Evolutionary conservation across 2,888 invertebrate species (phyloP).

Genomic region (Drosophila rubida): DNA sequence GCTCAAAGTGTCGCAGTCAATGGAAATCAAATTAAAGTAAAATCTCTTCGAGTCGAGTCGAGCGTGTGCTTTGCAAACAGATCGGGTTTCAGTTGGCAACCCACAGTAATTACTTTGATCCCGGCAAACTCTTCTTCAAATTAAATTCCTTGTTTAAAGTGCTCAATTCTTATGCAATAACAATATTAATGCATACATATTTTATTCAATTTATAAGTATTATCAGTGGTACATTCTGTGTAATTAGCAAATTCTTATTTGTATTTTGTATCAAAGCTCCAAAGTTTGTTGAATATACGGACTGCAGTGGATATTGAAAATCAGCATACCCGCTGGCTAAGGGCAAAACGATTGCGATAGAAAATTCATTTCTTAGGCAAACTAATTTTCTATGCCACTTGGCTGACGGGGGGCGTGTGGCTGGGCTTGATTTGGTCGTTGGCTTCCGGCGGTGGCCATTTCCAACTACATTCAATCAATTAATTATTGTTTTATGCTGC

Average conservation of each 20-base stretch:
- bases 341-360: conserved; percentile 28
- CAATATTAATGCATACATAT: too few relatives aligned
- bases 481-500: conserved; percentile 76
- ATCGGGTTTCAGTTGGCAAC: background rate
- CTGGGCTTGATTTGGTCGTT: conserved; percentile 24
- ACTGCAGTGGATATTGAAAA: conserved; percentile 6
- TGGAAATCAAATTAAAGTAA: conserved; percentile 52
- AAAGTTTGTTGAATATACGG: conserved; percentile 9
- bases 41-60: conserved; percentile 2
- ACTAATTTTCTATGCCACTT: conserved; percentile 80
- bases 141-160: too few relatives aligned
- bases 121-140: background rate
- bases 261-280: background rate
- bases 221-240: too few relatives aligned
- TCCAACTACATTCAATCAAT: conserved; percentile 74
- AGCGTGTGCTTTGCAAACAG: background rate
- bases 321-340: conserved; percentile 18
- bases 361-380: conserved; percentile 66
- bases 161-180: too few relatives aligned
- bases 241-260: background rate
- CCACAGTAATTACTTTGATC: background rate
- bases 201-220: too few relatives aligned
- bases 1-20: conserved; percentile 50
- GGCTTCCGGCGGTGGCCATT: conserved; percentile 35
- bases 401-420: conserved; percentile 26